These are phyloP conservation scores for Arctocebus calabarensis DNA, from an alignment of 2,797 vertebrate species.

Conservation along the genomic window DNA sequence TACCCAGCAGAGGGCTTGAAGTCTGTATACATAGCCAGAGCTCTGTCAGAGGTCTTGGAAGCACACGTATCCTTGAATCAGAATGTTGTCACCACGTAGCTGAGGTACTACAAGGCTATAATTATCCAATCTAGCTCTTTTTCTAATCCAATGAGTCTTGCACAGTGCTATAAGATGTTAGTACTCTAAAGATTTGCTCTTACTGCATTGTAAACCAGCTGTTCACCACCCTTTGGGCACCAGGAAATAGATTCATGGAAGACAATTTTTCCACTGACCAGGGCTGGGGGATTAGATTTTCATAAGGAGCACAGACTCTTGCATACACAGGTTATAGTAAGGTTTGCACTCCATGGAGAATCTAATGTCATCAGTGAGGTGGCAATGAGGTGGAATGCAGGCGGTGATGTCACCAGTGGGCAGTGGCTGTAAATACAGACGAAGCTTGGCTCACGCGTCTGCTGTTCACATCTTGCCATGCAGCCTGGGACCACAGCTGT, in stretches of 20 bases:
- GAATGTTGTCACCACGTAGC: not conserved
- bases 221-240: not conserved
- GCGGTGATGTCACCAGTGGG: too few relatives aligned
- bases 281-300: too few relatives aligned
- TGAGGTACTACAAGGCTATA: rapidly evolving
- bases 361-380: too few relatives aligned
- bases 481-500: not conserved
- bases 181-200: not conserved
- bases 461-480: too few relatives aligned
- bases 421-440: too few relatives aligned
- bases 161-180: not conserved
- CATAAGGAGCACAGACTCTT: too few relatives aligned
- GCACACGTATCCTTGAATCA: not conserved
- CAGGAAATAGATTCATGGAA: not conserved
- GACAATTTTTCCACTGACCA: not conserved
- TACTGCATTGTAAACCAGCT: not conserved
- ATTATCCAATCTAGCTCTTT: not conserved
- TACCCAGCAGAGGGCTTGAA: not conserved
- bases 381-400: too few relatives aligned
- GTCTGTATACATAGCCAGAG: not conserved
- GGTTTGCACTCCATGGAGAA: too few relatives aligned
- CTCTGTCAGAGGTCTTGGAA: not conserved
- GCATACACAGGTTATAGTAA: too few relatives aligned
- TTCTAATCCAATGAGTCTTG: not conserved
- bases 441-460: too few relatives aligned